Conservation (phyloP, 2,113 vertebrate genomes). For the Emydura subglobosa region DNA sequence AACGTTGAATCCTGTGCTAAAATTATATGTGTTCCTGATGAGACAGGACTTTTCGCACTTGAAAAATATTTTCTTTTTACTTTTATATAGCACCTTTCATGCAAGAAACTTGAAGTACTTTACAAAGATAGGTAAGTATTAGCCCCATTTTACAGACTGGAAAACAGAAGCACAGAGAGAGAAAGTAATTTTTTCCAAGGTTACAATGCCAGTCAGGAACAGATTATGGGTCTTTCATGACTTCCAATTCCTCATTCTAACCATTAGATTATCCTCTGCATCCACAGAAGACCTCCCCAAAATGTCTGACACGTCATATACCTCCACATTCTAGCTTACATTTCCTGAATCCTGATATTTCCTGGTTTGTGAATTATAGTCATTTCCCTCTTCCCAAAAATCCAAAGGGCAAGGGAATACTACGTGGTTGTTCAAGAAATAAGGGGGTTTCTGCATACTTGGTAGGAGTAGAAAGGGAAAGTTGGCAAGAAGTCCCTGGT, state of each 20-base stretch:
- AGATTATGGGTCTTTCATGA: neutral
- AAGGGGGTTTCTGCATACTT: neutral
- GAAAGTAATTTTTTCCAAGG: neutral
- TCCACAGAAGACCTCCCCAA: neutral
- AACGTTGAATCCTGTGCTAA: neutral
- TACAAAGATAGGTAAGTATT: neutral
- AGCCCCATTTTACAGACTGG: neutral
- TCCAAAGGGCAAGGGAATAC: neutral
- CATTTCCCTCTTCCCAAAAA: neutral
- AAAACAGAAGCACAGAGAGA: neutral
- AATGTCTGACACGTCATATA: neutral
- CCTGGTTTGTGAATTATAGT: accelerated
- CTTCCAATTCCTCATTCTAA: neutral
- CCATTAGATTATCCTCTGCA: neutral
- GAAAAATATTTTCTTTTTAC: neutral
- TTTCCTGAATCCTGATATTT: neutral
- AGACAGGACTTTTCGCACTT: neutral
- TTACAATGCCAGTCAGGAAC: accelerated
- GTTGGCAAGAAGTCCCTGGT: neutral
- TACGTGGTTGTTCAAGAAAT: neutral
- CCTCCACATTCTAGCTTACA: neutral
- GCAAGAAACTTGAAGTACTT: neutral
- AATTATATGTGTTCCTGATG: neutral
- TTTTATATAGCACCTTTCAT: neutral
- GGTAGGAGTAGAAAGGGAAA: neutral